Conservation (phyloP, 2,113 vertebrate genomes). For the Hyaena hyaena region DNA sequence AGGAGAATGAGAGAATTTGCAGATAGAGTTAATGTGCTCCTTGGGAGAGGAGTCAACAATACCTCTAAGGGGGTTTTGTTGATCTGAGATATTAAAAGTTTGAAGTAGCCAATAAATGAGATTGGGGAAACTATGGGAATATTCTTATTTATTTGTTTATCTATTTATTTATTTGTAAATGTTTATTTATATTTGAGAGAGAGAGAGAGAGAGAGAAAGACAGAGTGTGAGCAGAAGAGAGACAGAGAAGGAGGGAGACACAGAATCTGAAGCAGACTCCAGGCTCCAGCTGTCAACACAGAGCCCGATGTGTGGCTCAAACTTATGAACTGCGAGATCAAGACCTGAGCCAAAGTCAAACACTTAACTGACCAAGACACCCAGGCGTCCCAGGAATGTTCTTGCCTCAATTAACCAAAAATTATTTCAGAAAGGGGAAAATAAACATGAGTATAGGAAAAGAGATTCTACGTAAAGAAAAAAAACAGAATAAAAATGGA, state of each 20-base stretch:
- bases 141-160: neutral
- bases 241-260: too few relatives aligned
- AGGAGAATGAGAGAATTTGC: neutral
- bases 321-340: too few relatives aligned
- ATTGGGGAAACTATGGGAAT: neutral
- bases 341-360: too few relatives aligned
- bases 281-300: too few relatives aligned
- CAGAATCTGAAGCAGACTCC: too few relatives aligned
- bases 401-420: neutral
- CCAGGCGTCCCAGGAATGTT: neutral
- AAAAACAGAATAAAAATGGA: neutral
- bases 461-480: neutral
- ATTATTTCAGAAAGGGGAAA: neutral
- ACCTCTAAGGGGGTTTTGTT: neutral
- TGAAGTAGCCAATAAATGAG: neutral
- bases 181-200: too few relatives aligned
- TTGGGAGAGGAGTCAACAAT: neutral
- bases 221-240: too few relatives aligned
- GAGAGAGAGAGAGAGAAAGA: too few relatives aligned
- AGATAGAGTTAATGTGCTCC: neutral
- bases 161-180: too few relatives aligned
- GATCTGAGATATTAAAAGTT: neutral
- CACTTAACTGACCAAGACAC: too few relatives aligned
- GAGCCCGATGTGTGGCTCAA: too few relatives aligned
- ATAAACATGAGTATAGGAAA: neutral